phyloP scores from a whole-genome alignment of 2,797 vertebrate species.

The Xiphorhynchus erythropygius region DNA sequence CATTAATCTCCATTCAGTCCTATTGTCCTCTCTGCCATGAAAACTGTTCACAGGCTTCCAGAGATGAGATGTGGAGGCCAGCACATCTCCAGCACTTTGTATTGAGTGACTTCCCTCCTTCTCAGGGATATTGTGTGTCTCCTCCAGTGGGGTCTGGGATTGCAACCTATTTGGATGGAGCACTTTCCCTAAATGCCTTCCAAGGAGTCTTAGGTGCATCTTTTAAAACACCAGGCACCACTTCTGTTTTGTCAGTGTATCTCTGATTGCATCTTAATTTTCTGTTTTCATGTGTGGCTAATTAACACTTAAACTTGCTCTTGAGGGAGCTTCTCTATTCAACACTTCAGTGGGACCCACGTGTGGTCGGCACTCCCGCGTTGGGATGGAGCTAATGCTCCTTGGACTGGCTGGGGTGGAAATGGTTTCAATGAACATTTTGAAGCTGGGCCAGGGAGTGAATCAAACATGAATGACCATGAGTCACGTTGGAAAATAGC shows the following conservation, averaged over 20 bases:
- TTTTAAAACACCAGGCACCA: not conserved
- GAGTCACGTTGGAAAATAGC: slow-evolving; percentile 43
- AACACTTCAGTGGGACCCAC: not conserved
- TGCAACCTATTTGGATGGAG: not conserved
- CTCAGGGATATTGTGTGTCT: not conserved
- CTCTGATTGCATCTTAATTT: not conserved
- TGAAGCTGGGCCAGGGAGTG: slow-evolving; percentile 48
- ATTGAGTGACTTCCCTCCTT: not conserved
- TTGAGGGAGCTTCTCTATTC: not conserved
- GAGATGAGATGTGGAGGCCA: not conserved
- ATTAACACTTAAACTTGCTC: not conserved
- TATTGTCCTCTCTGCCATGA: not conserved
- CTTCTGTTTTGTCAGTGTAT: not conserved
- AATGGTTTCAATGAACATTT: slow-evolving; percentile 24
- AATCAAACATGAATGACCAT: slow-evolving; percentile 47
- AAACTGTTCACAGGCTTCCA: not conserved
- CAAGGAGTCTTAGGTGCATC: not conserved
- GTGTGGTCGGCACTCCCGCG: not conserved
- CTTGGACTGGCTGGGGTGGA: not conserved
- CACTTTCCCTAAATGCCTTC: not conserved
- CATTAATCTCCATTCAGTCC: not conserved
- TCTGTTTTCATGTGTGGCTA: not conserved
- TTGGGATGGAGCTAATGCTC: not conserved
- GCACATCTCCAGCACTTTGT: not conserved
- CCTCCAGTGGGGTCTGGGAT: not conserved